phyloP scores from a whole-genome alignment of 2,113 vertebrate species.

The Corythoichthys haematopterus region DNA sequence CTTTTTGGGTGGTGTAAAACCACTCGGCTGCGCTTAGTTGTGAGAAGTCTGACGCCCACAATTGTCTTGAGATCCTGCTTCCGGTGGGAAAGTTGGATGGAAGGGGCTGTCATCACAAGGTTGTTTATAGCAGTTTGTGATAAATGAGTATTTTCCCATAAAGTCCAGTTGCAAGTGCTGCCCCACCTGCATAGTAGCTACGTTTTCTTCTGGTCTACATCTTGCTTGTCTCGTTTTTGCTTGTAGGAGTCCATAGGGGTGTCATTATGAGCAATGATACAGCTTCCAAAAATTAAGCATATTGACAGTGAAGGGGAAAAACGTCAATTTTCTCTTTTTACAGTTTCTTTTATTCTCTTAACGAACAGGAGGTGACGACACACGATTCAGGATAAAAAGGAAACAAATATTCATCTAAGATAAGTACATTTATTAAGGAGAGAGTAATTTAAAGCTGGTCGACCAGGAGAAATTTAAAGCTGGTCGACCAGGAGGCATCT shows the following conservation, averaged over 20 bases:
- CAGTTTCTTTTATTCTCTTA: too few species aligned
- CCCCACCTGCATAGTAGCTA: neutral
- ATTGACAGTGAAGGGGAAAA: too few species aligned
- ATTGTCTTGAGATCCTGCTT: slow-evolving; percentile 11
- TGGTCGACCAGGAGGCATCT: too few species aligned
- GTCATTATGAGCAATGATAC: neutral
- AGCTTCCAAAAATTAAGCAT: neutral
- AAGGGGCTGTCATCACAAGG: neutral
- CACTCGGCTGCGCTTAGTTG: neutral
- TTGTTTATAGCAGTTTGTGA: slow-evolving; percentile 3
- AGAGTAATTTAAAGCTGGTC: too few species aligned
- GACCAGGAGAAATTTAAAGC: too few species aligned
- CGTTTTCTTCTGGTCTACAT: neutral
- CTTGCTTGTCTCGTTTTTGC: neutral
- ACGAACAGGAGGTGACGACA: too few species aligned
- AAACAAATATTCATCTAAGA: too few species aligned
- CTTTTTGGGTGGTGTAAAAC: neutral
- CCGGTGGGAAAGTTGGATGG: slow-evolving; percentile 26
- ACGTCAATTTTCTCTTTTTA: too few species aligned
- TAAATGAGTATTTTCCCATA: neutral
- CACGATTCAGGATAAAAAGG: too few species aligned
- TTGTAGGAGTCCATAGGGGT: neutral
- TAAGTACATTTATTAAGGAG: too few species aligned
- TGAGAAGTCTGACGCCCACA: neutral
- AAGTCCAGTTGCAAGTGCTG: neutral